Percentiles rank a stretch among this genome's conserved stretches.
These are phyloP conservation scores for Melanargia galathea DNA, from an alignment of 2,888 invertebrate genomes.

Conservation along the genomic window DNA sequence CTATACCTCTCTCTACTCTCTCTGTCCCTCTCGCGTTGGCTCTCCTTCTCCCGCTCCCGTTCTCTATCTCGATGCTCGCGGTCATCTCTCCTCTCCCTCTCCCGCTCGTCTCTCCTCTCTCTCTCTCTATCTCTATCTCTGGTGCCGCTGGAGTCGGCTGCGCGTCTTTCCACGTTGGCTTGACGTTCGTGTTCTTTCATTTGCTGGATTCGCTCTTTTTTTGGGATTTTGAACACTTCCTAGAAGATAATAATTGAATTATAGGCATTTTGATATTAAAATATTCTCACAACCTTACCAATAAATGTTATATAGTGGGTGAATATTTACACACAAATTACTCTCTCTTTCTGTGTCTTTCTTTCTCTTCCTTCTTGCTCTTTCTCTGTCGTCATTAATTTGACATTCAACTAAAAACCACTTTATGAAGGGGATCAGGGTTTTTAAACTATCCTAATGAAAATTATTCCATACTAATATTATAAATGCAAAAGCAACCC, in stretches of 20 bases:
- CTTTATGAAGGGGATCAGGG: no score
- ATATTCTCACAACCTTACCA: no score
- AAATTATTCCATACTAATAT: no score
- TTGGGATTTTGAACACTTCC: constrained; percentile 93
- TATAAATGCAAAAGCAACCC: no score
- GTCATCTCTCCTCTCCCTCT: constrained; percentile 50
- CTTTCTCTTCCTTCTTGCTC: no score
- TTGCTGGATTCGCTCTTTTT: constrained; percentile 95
- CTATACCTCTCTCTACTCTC: constrained; percentile 60
- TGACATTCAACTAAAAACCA: no score
- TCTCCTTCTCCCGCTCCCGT: constrained; percentile 54
- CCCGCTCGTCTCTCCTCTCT: constrained; percentile 51
- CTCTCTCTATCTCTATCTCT: constrained; percentile 64
- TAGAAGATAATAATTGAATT: constrained; percentile 51
- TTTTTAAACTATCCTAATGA: no score
- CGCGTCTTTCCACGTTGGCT: constrained; percentile 85
- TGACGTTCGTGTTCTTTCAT: constrained; percentile 97
- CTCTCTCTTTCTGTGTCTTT: no score
- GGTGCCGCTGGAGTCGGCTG: constrained; percentile 73
- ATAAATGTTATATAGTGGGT: no score
- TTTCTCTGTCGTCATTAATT: no score
- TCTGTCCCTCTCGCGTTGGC: constrained; percentile 58
- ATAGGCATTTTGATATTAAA: no score
- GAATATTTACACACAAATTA: no score
- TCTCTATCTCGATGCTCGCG: constrained; percentile 57